Conservation (phyloP, 2,888 invertebrate species). For the Lochmaea capreae region DNA sequence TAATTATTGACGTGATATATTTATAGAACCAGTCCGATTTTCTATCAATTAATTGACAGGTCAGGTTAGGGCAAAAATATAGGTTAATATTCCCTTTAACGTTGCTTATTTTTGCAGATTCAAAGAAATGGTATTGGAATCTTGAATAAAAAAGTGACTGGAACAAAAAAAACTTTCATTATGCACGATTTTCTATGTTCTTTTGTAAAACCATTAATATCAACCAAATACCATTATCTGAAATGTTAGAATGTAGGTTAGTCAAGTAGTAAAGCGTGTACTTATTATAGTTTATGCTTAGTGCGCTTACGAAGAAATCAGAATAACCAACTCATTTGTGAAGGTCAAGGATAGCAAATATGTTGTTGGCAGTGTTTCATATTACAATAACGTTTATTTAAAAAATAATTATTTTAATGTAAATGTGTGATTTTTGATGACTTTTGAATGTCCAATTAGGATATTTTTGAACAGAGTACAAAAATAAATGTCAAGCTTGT, state of each 20-base stretch:
- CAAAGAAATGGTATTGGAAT: no score
- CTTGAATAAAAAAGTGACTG: background rate
- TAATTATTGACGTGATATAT: no score
- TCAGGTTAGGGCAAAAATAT: no score
- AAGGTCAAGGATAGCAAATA: slow-evolving; percentile 32
- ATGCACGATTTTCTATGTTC: slow-evolving; percentile 5
- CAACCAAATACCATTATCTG: slow-evolving; percentile 24
- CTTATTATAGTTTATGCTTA: slow-evolving; percentile 27
- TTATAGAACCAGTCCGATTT: no score
- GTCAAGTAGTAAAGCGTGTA: slow-evolving; percentile 34
- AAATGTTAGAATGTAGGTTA: slow-evolving; percentile 33
- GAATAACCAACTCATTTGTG: slow-evolving; percentile 26
- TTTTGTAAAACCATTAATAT: slow-evolving; percentile 16
- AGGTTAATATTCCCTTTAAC: no score
- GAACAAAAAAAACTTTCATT: slow-evolving; percentile 20
- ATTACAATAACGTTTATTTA: slow-evolving; percentile 1
- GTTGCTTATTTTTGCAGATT: no score
- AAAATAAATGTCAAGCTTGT: no score
- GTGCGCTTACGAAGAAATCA: slow-evolving; percentile 24
- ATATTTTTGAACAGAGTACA: no score
- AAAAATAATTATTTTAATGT: background rate
- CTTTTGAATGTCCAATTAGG: no score
- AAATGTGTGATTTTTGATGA: no score
- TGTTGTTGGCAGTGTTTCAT: background rate
- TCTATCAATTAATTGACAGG: no score